Conservation (phyloP, 2,797 vertebrate genomes). For the Spinus pinus region DNA sequence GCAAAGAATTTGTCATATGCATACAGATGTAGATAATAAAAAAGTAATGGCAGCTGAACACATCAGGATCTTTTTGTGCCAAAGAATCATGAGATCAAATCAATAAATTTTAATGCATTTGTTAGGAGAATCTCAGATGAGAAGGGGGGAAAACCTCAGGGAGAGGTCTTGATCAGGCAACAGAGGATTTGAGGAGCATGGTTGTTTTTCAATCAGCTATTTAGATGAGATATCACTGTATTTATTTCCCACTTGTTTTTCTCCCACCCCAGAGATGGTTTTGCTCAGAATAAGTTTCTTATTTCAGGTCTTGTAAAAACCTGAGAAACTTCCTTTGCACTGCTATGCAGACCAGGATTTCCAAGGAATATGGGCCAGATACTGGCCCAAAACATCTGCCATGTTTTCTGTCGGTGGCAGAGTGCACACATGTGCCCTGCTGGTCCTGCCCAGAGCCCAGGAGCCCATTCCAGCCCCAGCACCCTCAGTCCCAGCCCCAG, state of each 20-base stretch:
- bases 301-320: neutral
- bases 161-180: neutral
- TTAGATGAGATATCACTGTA: neutral
- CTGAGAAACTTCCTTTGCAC: neutral
- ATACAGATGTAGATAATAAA: neutral
- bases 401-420: accelerated
- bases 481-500: neutral
- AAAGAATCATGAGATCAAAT: neutral
- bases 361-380: accelerated
- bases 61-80: neutral
- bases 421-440: accelerated
- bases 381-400: neutral
- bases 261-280: accelerated
- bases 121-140: neutral
- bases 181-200: neutral
- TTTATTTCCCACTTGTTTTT: neutral
- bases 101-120: neutral
- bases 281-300: neutral
- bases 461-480: accelerated
- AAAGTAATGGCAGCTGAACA: neutral
- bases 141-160: neutral
- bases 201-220: neutral
- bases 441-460: accelerated
- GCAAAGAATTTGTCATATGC: neutral
- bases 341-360: neutral